A percentile compares a stretch with the other conserved stretches of the same genome.
Conservation (phyloP, 2,888 invertebrate genomes). For the Taenaris catops region DNA sequence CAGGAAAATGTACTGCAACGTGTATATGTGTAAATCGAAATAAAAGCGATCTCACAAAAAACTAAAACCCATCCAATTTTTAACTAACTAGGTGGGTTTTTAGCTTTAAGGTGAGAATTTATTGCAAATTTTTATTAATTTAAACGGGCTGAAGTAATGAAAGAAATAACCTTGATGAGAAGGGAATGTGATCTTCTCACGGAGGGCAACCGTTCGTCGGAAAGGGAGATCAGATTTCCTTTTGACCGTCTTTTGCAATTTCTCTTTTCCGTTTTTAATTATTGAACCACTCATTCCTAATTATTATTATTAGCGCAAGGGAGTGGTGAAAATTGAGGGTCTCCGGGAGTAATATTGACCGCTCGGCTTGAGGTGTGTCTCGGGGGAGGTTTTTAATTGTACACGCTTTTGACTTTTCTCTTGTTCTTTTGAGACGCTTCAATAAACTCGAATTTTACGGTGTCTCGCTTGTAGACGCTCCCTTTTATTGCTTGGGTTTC, state of each 20-base stretch:
- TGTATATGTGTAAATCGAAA: too few species aligned
- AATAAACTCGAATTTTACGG: conserved; percentile 71
- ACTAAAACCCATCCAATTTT: too few species aligned
- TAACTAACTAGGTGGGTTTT: too few species aligned
- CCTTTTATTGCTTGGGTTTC: conserved; percentile 46
- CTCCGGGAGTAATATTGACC: conserved; percentile 73
- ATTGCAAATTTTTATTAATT: conserved; percentile 64
- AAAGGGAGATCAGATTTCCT: conserved; percentile 36
- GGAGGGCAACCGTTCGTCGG: conserved; percentile 28
- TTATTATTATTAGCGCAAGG: conserved; percentile 80
- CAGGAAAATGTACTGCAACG: too few species aligned
- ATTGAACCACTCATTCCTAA: conserved; percentile 81
- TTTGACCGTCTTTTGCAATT: conserved; percentile 59
- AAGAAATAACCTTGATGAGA: conserved; percentile 61
- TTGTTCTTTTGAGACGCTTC: conserved; percentile 71
- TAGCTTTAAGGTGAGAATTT: conserved; percentile 33
- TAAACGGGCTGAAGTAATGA: conserved; percentile 42
- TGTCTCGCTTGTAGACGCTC: conserved; percentile 53
- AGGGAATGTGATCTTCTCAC: conserved; percentile 39
- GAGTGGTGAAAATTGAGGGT: conserved; percentile 79
- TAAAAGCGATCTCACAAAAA: too few species aligned
- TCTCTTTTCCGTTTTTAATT: conserved; percentile 81
- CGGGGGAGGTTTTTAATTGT: conserved; percentile 74
- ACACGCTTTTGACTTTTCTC: conserved; percentile 70
- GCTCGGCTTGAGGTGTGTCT: conserved; percentile 61